These are phyloP conservation scores for Diadophis punctatus DNA, from an alignment of 2,113 vertebrate genomes.

Conservation along the genomic window DNA sequence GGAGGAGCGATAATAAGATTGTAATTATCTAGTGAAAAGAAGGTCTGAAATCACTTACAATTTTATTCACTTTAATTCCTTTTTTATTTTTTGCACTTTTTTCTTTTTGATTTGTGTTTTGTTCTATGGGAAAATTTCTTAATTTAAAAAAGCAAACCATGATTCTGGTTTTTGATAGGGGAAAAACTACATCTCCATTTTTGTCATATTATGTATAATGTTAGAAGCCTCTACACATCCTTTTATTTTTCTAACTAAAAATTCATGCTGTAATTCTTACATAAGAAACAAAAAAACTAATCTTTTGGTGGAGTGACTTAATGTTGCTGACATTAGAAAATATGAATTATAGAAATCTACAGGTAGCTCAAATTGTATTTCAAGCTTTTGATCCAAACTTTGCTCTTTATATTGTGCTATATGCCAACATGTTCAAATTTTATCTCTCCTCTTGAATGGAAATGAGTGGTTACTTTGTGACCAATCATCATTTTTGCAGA, in stretches of 20 bases:
- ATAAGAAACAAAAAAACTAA: not conserved
- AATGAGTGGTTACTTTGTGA: not conserved
- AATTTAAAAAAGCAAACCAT: not conserved
- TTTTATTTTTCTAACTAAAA: not conserved
- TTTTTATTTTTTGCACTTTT: not conserved
- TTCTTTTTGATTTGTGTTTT: not conserved
- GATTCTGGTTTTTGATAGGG: not conserved
- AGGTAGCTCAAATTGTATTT: not conserved
- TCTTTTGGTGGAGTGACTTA: not conserved
- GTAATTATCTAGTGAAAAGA: not conserved
- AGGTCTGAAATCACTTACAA: not conserved
- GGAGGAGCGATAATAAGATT: not conserved
- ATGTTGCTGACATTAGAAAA: not conserved
- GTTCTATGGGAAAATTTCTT: not conserved
- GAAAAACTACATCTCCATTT: not conserved
- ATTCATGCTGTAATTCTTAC: not conserved
- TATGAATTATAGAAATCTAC: not conserved
- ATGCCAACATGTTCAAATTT: not conserved
- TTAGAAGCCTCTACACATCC: not conserved
- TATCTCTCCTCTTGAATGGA: not conserved
- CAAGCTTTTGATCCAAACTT: not conserved
- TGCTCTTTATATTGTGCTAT: not conserved
- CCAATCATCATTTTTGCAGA: slow-evolving; percentile 1
- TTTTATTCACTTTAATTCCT: not conserved
- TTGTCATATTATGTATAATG: not conserved